A percentile compares a stretch with the other conserved stretches of the same genome.
Evolutionary conservation across 2,797 vertebrate genomes (phyloP).

Genomic region (Rhinogobio ventralis): DNA sequence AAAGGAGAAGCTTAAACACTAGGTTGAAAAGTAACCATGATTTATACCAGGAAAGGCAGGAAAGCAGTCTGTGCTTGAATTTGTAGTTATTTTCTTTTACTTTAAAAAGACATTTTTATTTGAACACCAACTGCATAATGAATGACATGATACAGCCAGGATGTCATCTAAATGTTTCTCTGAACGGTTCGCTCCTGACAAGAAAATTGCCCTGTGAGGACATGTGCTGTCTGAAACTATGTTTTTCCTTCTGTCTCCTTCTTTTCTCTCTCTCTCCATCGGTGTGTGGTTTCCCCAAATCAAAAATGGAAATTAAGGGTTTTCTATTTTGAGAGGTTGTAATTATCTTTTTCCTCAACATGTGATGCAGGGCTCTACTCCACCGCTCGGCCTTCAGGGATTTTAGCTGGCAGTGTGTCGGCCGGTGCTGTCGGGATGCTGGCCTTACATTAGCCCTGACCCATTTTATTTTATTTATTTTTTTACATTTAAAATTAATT

Average conservation of each 20-base stretch:
- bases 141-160: conserved; percentile 47
- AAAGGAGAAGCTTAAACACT: conserved; percentile 1
- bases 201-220: conserved; percentile 49
- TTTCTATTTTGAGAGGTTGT: conserved; percentile 59
- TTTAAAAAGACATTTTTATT: conserved; percentile 30
- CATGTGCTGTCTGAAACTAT: conserved; percentile 26
- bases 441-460: neutral
- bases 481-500: neutral
- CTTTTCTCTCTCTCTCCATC: conserved; percentile 13
- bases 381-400: neutral
- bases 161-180: conserved; percentile 41
- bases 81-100: conserved; percentile 32
- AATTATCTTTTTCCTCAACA: conserved; percentile 58
- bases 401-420: neutral
- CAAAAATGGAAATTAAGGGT: conserved; percentile 55
- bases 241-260: conserved; percentile 2
- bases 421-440: neutral
- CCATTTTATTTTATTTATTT: neutral
- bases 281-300: conserved; percentile 46
- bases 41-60: conserved; percentile 15
- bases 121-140: conserved; percentile 41
- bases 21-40: conserved; percentile 8
- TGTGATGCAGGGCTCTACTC: conserved; percentile 28
- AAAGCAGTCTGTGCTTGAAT: conserved; percentile 16
- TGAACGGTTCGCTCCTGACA: conserved; percentile 34